These are phyloP conservation scores for Zoanthus sansibaricus DNA, from an alignment of 92 coral and sea anemone genomes.

Conservation along the genomic window DNA sequence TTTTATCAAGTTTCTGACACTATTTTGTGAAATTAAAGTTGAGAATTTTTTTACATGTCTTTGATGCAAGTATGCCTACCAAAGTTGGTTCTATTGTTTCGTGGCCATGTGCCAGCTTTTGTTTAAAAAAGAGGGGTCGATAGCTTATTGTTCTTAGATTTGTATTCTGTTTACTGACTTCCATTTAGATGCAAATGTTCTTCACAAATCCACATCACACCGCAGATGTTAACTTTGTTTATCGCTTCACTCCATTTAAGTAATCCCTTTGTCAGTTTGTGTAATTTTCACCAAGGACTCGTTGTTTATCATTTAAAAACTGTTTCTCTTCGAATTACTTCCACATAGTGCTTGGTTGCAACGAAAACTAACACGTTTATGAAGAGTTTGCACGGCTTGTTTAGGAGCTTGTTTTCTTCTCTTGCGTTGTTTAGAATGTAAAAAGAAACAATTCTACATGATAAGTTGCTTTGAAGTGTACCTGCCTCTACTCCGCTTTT, in stretches of 20 bases:
- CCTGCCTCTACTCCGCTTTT: too few species aligned
- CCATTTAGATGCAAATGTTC: constrained; percentile 35
- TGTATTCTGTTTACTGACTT: constrained; percentile 30
- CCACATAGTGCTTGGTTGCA: not conserved
- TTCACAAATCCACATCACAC: not conserved
- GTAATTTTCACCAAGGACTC: constrained; percentile 4
- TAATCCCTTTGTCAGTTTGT: constrained; percentile 6
- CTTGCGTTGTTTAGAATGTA: too few species aligned
- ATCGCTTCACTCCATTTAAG: constrained; percentile 20
- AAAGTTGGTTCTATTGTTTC: not conserved
- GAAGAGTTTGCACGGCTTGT: not conserved
- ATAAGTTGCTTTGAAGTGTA: too few species aligned
- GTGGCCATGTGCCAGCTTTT: constrained; percentile 28
- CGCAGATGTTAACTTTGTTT: constrained; percentile 47
- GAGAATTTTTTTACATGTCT: constrained; percentile 10
- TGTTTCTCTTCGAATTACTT: constrained; percentile 27
- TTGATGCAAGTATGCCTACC: constrained; percentile 7
- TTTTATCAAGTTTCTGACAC: not conserved
- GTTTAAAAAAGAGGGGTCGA: constrained; percentile 17
- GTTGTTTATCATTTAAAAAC: constrained; percentile 12
- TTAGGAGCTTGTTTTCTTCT: too few species aligned
- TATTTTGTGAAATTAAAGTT: not conserved
- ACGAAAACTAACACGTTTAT: not conserved
- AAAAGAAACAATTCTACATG: too few species aligned
- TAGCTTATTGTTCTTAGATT: not conserved